phyloP scores from a whole-genome alignment of 2,888 invertebrate genomes.

The Thymelicus acteon region DNA sequence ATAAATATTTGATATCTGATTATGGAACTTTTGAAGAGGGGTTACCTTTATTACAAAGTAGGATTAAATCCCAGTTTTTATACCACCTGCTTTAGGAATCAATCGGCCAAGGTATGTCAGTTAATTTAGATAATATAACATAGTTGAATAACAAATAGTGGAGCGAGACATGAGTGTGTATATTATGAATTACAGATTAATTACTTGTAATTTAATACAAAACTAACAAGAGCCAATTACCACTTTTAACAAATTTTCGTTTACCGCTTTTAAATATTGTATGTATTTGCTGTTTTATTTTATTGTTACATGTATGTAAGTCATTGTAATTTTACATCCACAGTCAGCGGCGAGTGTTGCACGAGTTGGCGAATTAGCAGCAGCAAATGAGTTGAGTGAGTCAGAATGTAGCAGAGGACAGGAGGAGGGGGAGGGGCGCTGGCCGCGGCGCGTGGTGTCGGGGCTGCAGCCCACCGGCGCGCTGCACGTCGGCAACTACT shows the following conservation, averaged over 20 bases:
- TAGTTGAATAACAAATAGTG: too few species aligned
- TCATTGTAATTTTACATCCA: neutral
- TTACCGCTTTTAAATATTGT: too few species aligned
- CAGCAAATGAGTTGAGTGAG: neutral
- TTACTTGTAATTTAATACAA: too few species aligned
- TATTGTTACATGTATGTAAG: neutral
- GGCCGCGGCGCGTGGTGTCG: slow-evolving; percentile 90
- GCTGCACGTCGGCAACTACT: slow-evolving; percentile 98
- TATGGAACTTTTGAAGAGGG: slow-evolving; percentile 12
- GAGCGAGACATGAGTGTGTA: too few species aligned
- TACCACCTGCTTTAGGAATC: neutral
- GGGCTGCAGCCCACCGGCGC: slow-evolving; percentile 98
- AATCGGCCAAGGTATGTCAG: neutral
- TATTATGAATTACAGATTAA: too few species aligned
- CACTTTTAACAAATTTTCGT: too few species aligned
- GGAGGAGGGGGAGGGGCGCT: slow-evolving; percentile 47
- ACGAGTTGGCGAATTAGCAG: neutral
- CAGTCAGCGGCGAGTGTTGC: neutral
- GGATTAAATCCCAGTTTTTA: neutral
- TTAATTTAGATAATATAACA: neutral
- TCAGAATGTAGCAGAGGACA: neutral
- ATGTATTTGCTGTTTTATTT: too few species aligned
- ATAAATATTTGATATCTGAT: neutral
- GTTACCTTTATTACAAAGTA: neutral
- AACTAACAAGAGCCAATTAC: too few species aligned